Percentiles rank a stretch among this genome's conserved stretches.
Evolutionary conservation across 1,140 invertebrate genomes (phyloP).

Genomic region (Caligus rogercresseyi): DNA sequence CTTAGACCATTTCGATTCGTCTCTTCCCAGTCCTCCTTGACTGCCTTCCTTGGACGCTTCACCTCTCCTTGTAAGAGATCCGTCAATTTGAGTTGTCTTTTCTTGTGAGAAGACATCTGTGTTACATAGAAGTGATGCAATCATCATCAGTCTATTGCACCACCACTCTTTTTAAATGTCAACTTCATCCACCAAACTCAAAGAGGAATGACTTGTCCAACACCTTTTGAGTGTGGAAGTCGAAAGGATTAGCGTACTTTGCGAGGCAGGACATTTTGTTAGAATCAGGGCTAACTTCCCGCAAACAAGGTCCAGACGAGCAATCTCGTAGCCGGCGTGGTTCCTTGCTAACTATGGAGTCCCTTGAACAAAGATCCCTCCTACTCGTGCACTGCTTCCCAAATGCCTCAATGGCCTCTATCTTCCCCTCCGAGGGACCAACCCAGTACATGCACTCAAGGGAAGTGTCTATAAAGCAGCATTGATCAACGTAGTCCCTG

Average conservation of each 20-base stretch:
- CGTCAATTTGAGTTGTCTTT: background rate
- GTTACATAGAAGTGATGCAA: too few relatives aligned
- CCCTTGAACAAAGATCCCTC: background rate
- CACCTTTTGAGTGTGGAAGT: background rate
- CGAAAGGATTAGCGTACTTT: background rate
- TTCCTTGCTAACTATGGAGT: background rate
- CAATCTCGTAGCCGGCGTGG: background rate
- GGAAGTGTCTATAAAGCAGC: slow-evolving; percentile 26
- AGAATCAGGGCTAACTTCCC: background rate
- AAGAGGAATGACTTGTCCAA: background rate
- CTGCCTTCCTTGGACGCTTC: background rate
- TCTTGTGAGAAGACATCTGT: too few relatives aligned
- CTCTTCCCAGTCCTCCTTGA: background rate
- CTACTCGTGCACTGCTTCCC: background rate
- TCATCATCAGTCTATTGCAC: too few relatives aligned
- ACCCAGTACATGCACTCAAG: background rate
- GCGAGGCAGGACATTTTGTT: background rate
- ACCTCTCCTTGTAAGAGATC: too few relatives aligned
- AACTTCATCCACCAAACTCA: background rate
- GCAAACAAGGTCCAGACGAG: background rate
- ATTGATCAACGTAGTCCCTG: slow-evolving; percentile 52
- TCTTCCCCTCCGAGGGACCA: background rate
- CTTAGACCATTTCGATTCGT: background rate
- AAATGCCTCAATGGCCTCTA: background rate
- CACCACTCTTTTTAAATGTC: background rate